Percentiles rank a stretch among this genome's conserved stretches.
These are phyloP conservation scores for Cantharis lateralis DNA, from an alignment of 2,888 invertebrate genomes.

Conservation along the genomic window DNA sequence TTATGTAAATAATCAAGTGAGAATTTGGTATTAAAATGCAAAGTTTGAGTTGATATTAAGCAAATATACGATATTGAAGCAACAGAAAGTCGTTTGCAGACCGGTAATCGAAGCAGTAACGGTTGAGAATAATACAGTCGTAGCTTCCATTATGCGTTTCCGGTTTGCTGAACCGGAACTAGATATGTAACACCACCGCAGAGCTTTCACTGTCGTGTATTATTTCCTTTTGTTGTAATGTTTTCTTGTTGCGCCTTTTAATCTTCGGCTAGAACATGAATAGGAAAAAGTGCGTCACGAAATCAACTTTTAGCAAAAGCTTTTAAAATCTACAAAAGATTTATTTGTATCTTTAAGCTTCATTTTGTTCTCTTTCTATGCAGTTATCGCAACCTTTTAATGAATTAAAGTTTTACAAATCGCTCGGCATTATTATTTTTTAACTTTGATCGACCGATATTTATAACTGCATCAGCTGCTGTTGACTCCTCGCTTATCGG, in stretches of 20 bases:
- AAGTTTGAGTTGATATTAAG: conserved; percentile 2
- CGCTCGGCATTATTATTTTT: background rate
- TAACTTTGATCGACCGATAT: background rate
- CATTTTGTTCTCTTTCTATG: background rate
- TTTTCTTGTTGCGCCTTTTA: conserved; percentile 20
- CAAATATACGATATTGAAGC: conserved; percentile 5
- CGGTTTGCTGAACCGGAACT: conserved; percentile 31
- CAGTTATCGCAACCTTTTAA: background rate
- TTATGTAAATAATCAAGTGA: background rate
- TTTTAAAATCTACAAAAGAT: background rate
- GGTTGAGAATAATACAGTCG: conserved; percentile 17
- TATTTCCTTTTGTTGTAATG: conserved; percentile 18
- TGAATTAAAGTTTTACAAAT: background rate
- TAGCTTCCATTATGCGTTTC: conserved; percentile 27
- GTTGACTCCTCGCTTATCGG: background rate
- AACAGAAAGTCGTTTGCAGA: conserved; percentile 5
- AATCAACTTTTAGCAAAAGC: background rate
- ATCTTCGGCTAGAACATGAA: conserved; percentile 12
- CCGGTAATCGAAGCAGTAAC: conserved; percentile 22
- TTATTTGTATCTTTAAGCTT: background rate
- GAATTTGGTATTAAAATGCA: background rate
- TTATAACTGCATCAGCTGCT: background rate
- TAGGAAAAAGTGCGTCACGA: conserved; percentile 7
- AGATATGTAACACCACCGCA: conserved; percentile 31
- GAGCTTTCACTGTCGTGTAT: conserved; percentile 20